Evolutionary conservation across 2,797 vertebrate species (phyloP).

Genomic region (Muraenolepis orangiensis): DNA sequence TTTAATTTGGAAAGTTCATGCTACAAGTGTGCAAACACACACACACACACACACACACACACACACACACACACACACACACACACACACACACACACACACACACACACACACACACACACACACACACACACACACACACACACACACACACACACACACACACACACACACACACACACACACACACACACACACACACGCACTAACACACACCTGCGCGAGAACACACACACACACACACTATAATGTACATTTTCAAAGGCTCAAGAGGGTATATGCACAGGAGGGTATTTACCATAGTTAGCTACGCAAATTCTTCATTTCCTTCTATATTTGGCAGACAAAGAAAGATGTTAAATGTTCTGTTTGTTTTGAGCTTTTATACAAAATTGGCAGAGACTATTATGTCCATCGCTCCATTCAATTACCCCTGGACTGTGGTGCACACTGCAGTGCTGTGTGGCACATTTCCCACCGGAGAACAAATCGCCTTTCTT

Average conservation of each 20-base stretch:
- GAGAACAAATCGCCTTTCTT: constrained; percentile 30
- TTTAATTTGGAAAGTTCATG: not conserved
- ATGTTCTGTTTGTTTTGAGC: constrained; percentile 30
- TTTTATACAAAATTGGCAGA: constrained; percentile 35
- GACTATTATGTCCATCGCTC: constrained; percentile 46
- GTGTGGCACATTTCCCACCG: constrained; percentile 26
- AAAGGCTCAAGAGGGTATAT: constrained; percentile 30
- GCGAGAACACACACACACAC: constrained; percentile 17
- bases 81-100: too few species aligned
- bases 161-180: not conserved
- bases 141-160: constrained; percentile 28
- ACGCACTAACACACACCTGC: constrained; percentile 1
- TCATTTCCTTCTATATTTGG: constrained; percentile 32
- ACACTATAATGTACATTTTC: constrained; percentile 20
- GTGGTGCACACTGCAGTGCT: constrained; percentile 15
- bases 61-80: constrained; percentile 28
- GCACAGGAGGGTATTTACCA: too few species aligned
- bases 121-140: not conserved
- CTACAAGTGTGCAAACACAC: too few species aligned
- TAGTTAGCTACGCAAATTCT: constrained; percentile 14
- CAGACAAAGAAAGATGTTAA: constrained; percentile 24
- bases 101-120: too few species aligned
- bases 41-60: not conserved
- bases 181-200: constrained; percentile 19
- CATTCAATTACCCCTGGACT: constrained; percentile 39